Percentiles rank a stretch among this genome's conserved stretches.
phyloP scores from a whole-genome alignment of 2,888 invertebrate species.

The Eristalis tenax region DNA sequence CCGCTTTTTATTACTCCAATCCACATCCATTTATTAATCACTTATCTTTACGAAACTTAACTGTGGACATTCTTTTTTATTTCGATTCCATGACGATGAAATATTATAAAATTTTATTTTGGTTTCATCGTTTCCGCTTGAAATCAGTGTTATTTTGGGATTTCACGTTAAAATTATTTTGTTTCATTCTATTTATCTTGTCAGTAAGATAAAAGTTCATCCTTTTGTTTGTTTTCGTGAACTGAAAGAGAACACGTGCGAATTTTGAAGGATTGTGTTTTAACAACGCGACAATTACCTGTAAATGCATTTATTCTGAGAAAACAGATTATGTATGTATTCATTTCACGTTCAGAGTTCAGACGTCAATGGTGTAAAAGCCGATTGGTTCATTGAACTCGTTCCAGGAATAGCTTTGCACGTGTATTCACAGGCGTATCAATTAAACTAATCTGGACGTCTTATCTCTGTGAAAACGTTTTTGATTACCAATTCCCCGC shows the following conservation, averaged over 20 bases:
- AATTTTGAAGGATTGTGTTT: not conserved
- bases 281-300: no score
- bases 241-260: not conserved
- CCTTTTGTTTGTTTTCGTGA: not conserved
- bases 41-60: not conserved
- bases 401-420: not conserved
- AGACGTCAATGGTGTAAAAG: not conserved
- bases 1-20: not conserved
- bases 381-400: not conserved
- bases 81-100: not conserved
- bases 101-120: slow-evolving; percentile 13
- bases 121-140: slow-evolving; percentile 11
- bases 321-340: not conserved
- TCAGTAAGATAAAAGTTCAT: not conserved
- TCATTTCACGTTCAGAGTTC: not conserved
- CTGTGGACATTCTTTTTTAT: not conserved
- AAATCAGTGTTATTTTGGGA: slow-evolving; percentile 8
- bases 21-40: not conserved
- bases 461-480: not conserved
- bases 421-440: not conserved
- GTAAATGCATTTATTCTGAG: not conserved
- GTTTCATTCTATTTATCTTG: not conserved
- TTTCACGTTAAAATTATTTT: not conserved
- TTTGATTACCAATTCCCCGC: not conserved
- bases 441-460: not conserved